Evolutionary conservation across 2,797 vertebrate species (phyloP).

Genomic region (Potorous gilbertii): DNA sequence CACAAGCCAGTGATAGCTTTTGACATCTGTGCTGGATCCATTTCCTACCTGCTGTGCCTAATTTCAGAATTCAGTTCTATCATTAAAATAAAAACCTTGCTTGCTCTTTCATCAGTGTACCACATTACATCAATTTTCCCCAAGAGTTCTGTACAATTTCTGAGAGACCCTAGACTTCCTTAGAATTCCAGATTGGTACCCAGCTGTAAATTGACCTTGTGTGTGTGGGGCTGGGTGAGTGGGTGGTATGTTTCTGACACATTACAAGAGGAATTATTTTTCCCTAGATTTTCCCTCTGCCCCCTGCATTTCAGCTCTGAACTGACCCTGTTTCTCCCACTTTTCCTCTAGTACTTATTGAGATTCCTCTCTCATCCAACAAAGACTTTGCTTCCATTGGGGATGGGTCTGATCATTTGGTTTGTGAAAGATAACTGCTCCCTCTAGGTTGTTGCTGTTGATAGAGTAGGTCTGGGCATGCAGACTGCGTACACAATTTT

Average conservation of each 20-base stretch:
- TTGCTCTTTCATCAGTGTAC: slow-evolving; percentile 47
- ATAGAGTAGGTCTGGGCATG: not conserved
- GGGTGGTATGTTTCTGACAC: not conserved
- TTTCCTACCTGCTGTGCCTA: slow-evolving; percentile 67
- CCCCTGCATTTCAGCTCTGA: not conserved
- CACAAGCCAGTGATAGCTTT: slow-evolving; percentile 67
- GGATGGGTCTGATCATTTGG: slow-evolving; percentile 33
- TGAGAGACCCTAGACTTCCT: slow-evolving; percentile 42
- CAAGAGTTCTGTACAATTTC: slow-evolving; percentile 64
- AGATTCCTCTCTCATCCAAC: slow-evolving; percentile 32
- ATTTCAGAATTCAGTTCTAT: slow-evolving; percentile 74
- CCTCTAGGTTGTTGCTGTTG: slow-evolving; percentile 14
- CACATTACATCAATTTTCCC: slow-evolving; percentile 68
- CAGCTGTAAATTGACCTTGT: slow-evolving; percentile 50
- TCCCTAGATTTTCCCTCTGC: slow-evolving; percentile 55
- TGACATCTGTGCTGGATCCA: slow-evolving; percentile 63
- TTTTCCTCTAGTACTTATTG: rapidly evolving
- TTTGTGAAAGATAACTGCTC: slow-evolving; percentile 48
- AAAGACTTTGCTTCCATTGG: slow-evolving; percentile 9
- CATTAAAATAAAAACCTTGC: slow-evolving; percentile 67
- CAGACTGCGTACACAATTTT: not conserved
- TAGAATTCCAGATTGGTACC: slow-evolving; percentile 30
- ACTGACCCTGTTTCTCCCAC: not conserved
- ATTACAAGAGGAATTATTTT: slow-evolving; percentile 29
- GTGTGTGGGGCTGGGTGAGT: not conserved